Conservation (phyloP, 2,888 invertebrate genomes). For the Aromia moschata region DNA sequence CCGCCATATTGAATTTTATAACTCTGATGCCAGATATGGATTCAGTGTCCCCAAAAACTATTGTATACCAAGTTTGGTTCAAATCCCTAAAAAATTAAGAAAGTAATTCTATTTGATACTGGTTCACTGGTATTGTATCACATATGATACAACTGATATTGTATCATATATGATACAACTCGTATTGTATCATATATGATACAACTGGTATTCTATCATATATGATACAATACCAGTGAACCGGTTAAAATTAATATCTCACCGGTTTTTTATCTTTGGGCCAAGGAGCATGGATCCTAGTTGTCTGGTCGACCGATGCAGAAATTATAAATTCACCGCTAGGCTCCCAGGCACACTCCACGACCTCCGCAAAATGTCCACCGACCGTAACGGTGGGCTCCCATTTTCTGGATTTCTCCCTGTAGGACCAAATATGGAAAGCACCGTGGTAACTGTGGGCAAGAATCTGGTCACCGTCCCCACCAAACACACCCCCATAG, state of each 20-base stretch:
- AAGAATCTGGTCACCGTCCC: conserved; percentile 74
- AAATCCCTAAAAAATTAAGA: no score
- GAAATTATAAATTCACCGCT: conserved; percentile 79
- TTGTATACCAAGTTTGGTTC: no score
- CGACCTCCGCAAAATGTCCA: conserved; percentile 87
- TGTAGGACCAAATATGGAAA: conserved; percentile 84
- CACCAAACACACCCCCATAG: conserved; percentile 85
- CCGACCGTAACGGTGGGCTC: conserved; percentile 72
- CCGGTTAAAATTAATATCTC: neutral
- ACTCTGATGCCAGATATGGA: no score
- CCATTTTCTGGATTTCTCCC: conserved; percentile 68
- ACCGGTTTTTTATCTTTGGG: conserved; percentile 13
- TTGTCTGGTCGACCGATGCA: conserved; percentile 88
- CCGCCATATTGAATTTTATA: no score
- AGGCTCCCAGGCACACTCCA: conserved; percentile 88
- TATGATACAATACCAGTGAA: no score
- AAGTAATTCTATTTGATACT: no score
- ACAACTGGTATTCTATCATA: no score
- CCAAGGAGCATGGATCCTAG: conserved; percentile 90
- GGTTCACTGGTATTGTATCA: no score
- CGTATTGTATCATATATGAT: no score
- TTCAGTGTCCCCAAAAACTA: no score
- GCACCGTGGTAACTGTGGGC: conserved; percentile 94
- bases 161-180: no score
- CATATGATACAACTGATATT: no score